Conservation (phyloP, 2,113 vertebrate species). For the Campylomormyrus tamandua region DNA sequence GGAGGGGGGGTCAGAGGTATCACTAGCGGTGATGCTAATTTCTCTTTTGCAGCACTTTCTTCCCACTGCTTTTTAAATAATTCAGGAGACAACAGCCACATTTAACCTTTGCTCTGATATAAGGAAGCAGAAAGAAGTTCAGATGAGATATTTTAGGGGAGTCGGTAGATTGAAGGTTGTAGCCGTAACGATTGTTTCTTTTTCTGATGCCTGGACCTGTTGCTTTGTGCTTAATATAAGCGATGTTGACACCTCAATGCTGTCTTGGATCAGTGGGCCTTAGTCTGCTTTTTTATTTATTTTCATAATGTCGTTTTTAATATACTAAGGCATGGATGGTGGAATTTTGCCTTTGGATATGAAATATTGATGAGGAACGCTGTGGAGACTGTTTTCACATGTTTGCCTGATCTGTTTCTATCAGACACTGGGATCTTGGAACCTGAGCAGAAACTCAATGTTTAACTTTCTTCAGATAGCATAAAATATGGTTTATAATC, state of each 20-base stretch:
- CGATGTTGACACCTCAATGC: slow-evolving; percentile 7
- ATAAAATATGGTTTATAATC: neutral
- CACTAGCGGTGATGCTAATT: neutral
- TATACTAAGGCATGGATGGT: neutral
- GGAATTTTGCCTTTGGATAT: neutral
- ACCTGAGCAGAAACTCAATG: neutral
- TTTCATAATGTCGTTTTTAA: neutral
- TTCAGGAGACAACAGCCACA: neutral
- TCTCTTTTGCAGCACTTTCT: neutral
- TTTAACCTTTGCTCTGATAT: slow-evolving; percentile 5
- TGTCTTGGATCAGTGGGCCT: neutral
- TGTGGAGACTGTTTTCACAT: neutral
- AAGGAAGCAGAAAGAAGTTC: neutral
- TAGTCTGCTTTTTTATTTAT: neutral
- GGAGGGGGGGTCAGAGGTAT: neutral
- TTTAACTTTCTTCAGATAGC: neutral
- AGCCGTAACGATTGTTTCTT: neutral
- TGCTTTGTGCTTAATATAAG: neutral
- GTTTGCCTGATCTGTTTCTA: neutral
- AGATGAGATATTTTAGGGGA: neutral
- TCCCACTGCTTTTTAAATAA: neutral
- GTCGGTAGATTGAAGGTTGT: neutral
- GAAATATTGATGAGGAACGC: neutral
- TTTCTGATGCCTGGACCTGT: neutral
- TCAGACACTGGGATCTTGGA: neutral